Evolutionary conservation across 1,140 invertebrate species (phyloP).

Genomic region (Drosophila sulfurigaster): DNA sequence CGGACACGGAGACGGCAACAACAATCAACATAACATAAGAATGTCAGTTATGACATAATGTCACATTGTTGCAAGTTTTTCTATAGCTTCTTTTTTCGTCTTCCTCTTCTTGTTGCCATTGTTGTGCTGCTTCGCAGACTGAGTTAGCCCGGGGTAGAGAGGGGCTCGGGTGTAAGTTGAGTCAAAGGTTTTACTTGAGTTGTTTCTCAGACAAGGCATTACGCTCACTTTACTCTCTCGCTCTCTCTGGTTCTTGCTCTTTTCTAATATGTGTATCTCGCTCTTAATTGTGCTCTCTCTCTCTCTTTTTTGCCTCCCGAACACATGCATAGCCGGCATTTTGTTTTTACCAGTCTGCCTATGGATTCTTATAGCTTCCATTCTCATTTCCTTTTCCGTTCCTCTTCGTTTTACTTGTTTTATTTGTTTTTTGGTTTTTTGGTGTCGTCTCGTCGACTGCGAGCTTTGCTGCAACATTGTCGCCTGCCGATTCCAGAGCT

Average conservation of each 20-base stretch:
- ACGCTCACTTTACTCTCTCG: background rate
- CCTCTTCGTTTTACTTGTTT: background rate
- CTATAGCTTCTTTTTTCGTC: background rate
- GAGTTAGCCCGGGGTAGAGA: background rate
- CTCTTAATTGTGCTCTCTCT: background rate
- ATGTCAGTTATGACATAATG: slow-evolving; percentile 66
- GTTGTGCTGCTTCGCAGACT: slow-evolving; percentile 16
- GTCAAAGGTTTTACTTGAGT: slow-evolving; percentile 36
- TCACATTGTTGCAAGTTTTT: slow-evolving; percentile 51
- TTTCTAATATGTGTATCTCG: too few relatives aligned
- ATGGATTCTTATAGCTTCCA: slow-evolving; percentile 30
- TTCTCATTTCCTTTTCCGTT: background rate
- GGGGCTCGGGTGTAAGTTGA: slow-evolving; percentile 10
- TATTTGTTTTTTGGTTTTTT: background rate
- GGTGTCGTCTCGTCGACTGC: background rate
- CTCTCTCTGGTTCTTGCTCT: background rate
- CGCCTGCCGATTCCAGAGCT: slow-evolving; percentile 42
- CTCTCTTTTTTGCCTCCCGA: background rate
- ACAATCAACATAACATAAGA: slow-evolving; percentile 22
- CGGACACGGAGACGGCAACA: background rate
- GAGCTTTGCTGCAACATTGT: slow-evolving; percentile 55
- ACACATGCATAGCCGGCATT: slow-evolving; percentile 56
- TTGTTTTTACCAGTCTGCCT: slow-evolving; percentile 22
- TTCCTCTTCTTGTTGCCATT: slow-evolving; percentile 1
- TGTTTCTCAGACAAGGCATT: slow-evolving; percentile 36